These are phyloP conservation scores for Dasypus novemcinctus DNA, from an alignment of 2,113 vertebrate genomes.

Conservation along the genomic window DNA sequence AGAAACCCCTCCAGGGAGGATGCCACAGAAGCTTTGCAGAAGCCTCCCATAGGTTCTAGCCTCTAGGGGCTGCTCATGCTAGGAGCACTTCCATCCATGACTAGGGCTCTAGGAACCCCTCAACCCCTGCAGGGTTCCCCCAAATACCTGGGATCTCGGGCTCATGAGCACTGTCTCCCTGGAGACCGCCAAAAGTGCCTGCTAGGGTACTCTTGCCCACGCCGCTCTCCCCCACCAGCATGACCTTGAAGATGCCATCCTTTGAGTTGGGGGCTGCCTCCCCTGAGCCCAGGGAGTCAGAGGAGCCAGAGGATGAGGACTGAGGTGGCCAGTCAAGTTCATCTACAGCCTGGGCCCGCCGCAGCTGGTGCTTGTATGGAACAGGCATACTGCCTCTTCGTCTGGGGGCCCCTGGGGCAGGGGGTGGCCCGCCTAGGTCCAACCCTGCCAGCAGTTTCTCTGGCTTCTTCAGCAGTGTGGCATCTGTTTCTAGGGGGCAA, in stretches of 20 bases:
- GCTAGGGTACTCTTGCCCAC: constrained; percentile 93
- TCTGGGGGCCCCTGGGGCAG: constrained; percentile 78
- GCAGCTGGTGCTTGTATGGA: constrained; percentile 91
- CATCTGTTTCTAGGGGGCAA: constrained; percentile 62
- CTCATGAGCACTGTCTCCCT: constrained; percentile 74
- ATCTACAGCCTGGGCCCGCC: constrained; percentile 87
- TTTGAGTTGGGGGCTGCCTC: constrained; percentile 60
- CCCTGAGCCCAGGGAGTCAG: constrained; percentile 81
- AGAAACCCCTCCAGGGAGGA: neutral
- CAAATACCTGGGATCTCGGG: constrained; percentile 79
- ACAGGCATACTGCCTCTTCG: constrained; percentile 92
- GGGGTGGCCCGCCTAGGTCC: constrained; percentile 57
- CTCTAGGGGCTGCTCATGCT: neutral
- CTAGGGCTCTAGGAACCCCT: neutral
- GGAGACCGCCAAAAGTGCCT: constrained; percentile 87
- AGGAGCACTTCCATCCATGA: neutral
- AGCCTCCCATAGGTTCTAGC: neutral
- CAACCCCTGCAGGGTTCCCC: constrained; percentile 73
- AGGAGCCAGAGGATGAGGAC: constrained; percentile 82
- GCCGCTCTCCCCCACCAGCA: constrained; percentile 91
- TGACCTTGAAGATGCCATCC: constrained; percentile 81
- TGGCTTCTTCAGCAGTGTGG: constrained; percentile 68
- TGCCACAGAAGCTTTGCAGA: neutral
- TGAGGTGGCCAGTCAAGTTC: constrained; percentile 89
- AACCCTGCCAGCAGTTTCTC: constrained; percentile 72